These are phyloP conservation scores for Megamerina dolium DNA, from an alignment of 2,888 invertebrate genomes.

Conservation along the genomic window DNA sequence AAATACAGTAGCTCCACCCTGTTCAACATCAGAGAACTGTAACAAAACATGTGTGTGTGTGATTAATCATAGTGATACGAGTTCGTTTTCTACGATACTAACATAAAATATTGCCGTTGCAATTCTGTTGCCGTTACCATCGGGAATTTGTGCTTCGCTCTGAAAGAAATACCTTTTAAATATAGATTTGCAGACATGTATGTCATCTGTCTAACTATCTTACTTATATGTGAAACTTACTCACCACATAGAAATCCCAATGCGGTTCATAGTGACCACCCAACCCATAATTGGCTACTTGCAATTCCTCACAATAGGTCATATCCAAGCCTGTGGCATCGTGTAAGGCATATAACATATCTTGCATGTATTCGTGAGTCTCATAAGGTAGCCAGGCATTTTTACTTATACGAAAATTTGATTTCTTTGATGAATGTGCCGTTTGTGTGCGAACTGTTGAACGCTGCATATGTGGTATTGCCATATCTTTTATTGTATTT, in stretches of 20 bases:
- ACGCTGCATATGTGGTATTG: slow-evolving; percentile 51
- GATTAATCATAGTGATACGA: not conserved
- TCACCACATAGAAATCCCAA: slow-evolving; percentile 62
- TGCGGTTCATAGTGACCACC: slow-evolving; percentile 99
- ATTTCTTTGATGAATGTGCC: slow-evolving; percentile 73
- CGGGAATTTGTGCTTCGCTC: slow-evolving; percentile 8
- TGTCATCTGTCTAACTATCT: not conserved
- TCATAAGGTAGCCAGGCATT: slow-evolving; percentile 52
- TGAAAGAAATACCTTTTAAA: not conserved
- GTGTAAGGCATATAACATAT: slow-evolving; percentile 65
- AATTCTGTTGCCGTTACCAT: slow-evolving; percentile 83
- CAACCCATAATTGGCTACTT: slow-evolving; percentile 97
- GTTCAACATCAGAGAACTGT: slow-evolving; percentile 39
- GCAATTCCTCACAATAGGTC: slow-evolving; percentile 76
- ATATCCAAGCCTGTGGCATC: slow-evolving; percentile 56
- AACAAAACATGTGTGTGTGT: slow-evolving; percentile 1
- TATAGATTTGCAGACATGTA: not conserved
- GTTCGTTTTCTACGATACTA: slow-evolving; percentile 50
- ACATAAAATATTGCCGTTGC: slow-evolving; percentile 95
- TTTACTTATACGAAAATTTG: slow-evolving; percentile 63
- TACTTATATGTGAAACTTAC: not conserved
- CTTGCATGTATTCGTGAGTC: slow-evolving; percentile 27
- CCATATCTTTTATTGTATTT: slow-evolving; percentile 52
- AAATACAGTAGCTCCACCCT: slow-evolving; percentile 94
- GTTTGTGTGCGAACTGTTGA: slow-evolving; percentile 60